Conservation (phyloP, 2,113 vertebrate species). For the Pyrgilauda ruficollis region DNA sequence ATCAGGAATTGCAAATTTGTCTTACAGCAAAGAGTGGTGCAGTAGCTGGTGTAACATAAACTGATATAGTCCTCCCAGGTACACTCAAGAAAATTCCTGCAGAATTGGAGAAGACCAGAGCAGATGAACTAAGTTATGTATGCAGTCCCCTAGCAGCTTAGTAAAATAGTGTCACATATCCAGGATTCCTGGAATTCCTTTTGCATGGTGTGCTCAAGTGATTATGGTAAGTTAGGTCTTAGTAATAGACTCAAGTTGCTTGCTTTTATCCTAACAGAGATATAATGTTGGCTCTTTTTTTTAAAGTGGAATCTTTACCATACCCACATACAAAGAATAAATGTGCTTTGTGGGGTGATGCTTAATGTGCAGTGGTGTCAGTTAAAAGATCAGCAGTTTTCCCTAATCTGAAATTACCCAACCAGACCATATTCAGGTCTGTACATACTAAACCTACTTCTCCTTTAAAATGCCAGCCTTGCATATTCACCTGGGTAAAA, state of each 20-base stretch:
- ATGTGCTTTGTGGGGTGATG: not conserved
- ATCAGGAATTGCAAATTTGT: conserved; percentile 26
- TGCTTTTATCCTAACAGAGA: not conserved
- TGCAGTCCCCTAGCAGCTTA: not conserved
- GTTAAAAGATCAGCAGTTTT: not conserved
- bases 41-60: not conserved
- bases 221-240: not conserved
- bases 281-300: not conserved
- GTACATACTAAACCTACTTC: not conserved
- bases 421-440: not conserved
- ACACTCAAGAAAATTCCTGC: not conserved
- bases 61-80: not conserved
- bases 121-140: not conserved
- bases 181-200: not conserved
- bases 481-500: not conserved
- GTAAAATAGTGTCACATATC: not conserved
- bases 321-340: not conserved
- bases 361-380: not conserved
- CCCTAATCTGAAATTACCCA: not conserved
- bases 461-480: not conserved
- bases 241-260: not conserved
- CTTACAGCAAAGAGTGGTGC: not conserved
- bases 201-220: not conserved
- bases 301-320: not conserved
- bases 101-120: not conserved